These are phyloP conservation scores for Eugnorisma glareosa DNA, from an alignment of 2,888 invertebrate species.

Conservation along the genomic window DNA sequence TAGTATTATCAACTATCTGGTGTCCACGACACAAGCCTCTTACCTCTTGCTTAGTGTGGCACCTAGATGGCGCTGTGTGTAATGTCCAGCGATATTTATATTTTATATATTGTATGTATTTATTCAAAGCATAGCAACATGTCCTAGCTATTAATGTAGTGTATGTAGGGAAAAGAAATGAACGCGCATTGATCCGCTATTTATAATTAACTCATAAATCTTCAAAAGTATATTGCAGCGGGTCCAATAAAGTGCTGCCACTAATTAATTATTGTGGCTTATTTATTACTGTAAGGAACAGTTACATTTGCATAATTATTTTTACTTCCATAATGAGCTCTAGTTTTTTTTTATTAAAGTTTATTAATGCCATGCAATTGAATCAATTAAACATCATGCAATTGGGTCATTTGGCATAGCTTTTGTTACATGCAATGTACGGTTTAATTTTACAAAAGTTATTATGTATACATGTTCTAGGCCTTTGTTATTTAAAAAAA, in stretches of 20 bases:
- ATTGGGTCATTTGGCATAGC: background rate
- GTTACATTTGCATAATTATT: constrained; percentile 26
- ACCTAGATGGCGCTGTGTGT: too few relatives aligned
- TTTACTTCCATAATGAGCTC: background rate
- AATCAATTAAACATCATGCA: background rate
- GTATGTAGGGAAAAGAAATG: background rate
- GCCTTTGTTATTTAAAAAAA: background rate
- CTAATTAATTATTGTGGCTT: constrained; percentile 19
- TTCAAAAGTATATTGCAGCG: constrained; percentile 10
- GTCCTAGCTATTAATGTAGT: background rate
- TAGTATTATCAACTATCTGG: too few relatives aligned
- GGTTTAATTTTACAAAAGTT: background rate
- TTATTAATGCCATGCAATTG: background rate
- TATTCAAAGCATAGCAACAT: background rate
- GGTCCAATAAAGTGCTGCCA: background rate
- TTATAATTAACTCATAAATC: constrained; percentile 32
- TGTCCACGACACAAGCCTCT: too few relatives aligned
- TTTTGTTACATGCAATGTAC: background rate
- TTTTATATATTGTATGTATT: background rate
- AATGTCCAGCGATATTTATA: too few relatives aligned
- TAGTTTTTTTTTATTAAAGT: background rate
- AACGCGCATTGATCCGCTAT: background rate
- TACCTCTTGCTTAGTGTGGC: too few relatives aligned
- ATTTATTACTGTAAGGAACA: constrained; percentile 9
- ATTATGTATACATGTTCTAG: background rate